Percentiles rank a stretch among this genome's conserved stretches.
These are phyloP conservation scores for Ceratina calcarata DNA, from an alignment of 1,140 invertebrate genomes.

Conservation along the genomic window DNA sequence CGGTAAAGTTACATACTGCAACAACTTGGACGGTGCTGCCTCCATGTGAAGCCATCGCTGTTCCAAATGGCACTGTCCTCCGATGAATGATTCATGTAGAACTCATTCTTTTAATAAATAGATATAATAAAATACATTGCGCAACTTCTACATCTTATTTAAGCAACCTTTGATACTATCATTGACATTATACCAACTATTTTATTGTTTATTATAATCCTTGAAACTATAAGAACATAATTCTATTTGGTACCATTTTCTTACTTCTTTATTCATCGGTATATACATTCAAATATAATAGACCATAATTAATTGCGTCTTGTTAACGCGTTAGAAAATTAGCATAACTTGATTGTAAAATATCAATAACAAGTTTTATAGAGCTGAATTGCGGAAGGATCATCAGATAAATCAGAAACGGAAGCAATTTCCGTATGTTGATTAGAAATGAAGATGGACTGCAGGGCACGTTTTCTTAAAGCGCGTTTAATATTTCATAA, in stretches of 20 bases:
- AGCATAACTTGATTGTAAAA: neutral
- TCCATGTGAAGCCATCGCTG: neutral
- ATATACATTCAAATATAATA: no score
- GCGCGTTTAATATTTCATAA: no score
- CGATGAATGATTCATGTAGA: neutral
- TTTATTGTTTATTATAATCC: neutral
- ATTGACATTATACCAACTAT: no score
- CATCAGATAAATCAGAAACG: neutral
- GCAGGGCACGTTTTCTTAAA: neutral
- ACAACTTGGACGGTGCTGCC: slow-evolving; percentile 35
- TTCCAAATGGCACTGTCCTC: neutral
- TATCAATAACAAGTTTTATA: neutral
- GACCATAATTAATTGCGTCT: no score
- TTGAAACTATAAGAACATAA: no score
- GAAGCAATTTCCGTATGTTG: neutral
- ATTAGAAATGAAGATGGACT: neutral
- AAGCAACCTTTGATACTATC: neutral
- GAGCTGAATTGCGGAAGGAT: no score
- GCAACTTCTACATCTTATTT: neutral
- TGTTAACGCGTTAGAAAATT: no score
- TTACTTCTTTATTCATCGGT: no score
- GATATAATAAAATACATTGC: neutral
- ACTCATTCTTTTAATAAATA: neutral
- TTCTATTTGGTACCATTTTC: neutral
- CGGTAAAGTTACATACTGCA: slow-evolving; percentile 22